Conservation (phyloP, 1,140 invertebrate genomes). For the Drosophila ercepeae region DNA sequence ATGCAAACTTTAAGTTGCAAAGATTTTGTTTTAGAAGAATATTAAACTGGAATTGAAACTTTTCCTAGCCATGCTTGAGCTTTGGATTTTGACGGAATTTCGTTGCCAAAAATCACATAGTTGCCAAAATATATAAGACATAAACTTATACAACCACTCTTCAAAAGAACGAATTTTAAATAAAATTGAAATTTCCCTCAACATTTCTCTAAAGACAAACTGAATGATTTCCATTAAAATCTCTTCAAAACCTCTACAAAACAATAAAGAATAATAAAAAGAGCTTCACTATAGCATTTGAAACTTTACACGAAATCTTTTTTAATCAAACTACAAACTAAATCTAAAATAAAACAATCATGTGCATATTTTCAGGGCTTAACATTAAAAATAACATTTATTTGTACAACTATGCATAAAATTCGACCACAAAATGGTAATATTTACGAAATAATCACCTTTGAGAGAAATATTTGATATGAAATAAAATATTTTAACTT, state of each 20-base stretch:
- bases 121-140: constrained; percentile 17
- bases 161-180: not conserved
- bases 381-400: constrained; percentile 6
- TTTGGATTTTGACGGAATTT: constrained; percentile 9
- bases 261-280: constrained; percentile 11
- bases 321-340: constrained; percentile 19
- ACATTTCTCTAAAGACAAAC: not conserved
- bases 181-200: not conserved
- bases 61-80: not conserved
- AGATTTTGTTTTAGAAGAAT: constrained; percentile 1
- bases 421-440: constrained; percentile 5
- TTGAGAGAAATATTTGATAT: constrained; percentile 4
- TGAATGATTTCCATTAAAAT: not conserved
- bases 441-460: constrained; percentile 13
- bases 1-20: too few species aligned
- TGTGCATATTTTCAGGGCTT: constrained; percentile 13
- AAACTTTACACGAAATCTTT: constrained; percentile 21
- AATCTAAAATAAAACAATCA: constrained; percentile 31
- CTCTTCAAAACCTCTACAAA: constrained; percentile 4
- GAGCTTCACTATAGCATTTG: constrained; percentile 46
- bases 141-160: not conserved
- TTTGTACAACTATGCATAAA: constrained; percentile 1
- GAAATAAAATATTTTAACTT: constrained; percentile 17
- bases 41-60: not conserved
- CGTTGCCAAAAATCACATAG: constrained; percentile 28